Evolutionary conservation across 2,113 vertebrate genomes (phyloP), one percentile per base, ranked within the genome.

Genomic region (Orycteropus afer): DNA sequence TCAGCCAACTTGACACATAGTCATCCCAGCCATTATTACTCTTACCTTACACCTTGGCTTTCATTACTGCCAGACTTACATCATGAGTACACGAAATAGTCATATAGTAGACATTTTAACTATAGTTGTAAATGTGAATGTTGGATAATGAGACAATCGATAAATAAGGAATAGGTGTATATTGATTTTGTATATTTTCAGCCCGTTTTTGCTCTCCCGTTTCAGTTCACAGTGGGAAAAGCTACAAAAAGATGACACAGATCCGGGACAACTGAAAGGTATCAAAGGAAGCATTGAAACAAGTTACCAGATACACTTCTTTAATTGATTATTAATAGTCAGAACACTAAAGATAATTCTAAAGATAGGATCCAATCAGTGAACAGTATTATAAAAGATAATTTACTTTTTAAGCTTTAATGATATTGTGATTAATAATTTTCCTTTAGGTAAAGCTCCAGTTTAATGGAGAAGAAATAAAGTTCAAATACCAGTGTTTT

Each of bases 151-250:
- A 65, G 13, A 12, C 34, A 13, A 15, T 65, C 10, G 32, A 13
- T 34, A 34, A 65, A 15, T 34, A 14, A 34, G 59, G 29, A 65
- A 32, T 14, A 65, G 63, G 32, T 34, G 15, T 45, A 15, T 74
- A 67, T 49, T 93, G 29, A 93, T 93, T 96, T 94, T 37, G 40
- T 94, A 1, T 84, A 15, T 93, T 96, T 95, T 91, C 34, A 89
- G 12, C 37, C 12, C 11, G 32, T 86, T 92, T 74, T 80, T 89
- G 13, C 37, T 22, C 8, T 97, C 97, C 29, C 67, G 0, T 97
- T 95, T 93, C 94, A 99, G 99, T 97, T 98, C 99, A 40, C 99
- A 99, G 90, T 99, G 99, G 99, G 99, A 99, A 97, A 98, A 98
- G 53, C 94, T 98, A 95, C 99, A 99, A 97, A 98, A 97, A 93